Conservation (phyloP, 2,797 vertebrate genomes). For the Trematocara caparti region DNA sequence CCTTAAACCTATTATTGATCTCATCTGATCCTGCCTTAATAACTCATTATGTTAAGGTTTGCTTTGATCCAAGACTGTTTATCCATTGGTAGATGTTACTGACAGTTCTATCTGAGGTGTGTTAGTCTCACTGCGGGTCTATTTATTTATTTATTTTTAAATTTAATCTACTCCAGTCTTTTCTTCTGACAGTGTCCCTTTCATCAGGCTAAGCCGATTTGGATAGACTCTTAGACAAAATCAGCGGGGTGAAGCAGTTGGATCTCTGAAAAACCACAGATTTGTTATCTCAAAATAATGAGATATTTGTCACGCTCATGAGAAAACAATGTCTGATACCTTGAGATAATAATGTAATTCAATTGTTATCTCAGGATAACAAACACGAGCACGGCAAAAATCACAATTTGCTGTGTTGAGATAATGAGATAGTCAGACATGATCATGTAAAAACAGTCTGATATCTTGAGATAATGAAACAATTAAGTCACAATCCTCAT, state of each 20-base stretch:
- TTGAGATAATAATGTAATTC: conserved; percentile 46
- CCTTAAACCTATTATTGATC: neutral
- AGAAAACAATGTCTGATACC: conserved; percentile 39
- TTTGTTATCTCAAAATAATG: conserved; percentile 51
- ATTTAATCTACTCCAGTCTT: conserved; percentile 1
- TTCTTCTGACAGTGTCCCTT: conserved; percentile 12
- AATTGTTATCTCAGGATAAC: conserved; percentile 9
- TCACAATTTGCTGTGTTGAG: neutral
- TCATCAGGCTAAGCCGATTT: conserved; percentile 51
- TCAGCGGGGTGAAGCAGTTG: conserved; percentile 19
- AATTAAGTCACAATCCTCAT: conserved; percentile 1
- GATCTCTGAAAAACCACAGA: neutral
- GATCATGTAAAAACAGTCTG: neutral
- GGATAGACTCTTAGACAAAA: conserved; percentile 31
- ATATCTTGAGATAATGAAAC: conserved; percentile 13
- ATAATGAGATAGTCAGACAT: conserved; percentile 30
- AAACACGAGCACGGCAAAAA: neutral
- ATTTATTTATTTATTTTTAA: conserved; percentile 10
- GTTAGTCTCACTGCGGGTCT: neutral
- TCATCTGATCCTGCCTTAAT: neutral
- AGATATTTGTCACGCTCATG: conserved; percentile 28
- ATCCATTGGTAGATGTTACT: neutral
- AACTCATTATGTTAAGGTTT: neutral
- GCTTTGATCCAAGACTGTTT: neutral
- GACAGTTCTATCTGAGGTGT: neutral